These are phyloP conservation scores for Pachyramphus minor DNA, from an alignment of 2,113 vertebrate species.

Conservation along the genomic window DNA sequence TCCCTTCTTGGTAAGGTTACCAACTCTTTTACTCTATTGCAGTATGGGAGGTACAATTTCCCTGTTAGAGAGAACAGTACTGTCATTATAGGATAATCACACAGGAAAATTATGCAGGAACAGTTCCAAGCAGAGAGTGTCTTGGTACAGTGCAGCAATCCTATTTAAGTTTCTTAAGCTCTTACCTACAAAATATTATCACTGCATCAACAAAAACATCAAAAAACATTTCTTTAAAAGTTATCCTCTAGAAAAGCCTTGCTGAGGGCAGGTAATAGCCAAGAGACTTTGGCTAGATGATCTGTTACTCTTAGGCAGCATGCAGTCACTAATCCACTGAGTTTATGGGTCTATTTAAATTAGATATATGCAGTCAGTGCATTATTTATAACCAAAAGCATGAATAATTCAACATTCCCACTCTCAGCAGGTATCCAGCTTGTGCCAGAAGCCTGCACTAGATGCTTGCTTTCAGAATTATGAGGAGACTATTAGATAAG, in stretches of 20 bases:
- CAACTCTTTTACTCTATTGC: neutral
- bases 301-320: conserved; percentile 44
- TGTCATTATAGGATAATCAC: neutral
- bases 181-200: neutral
- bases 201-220: neutral
- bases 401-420: conserved; percentile 68
- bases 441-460: conserved; percentile 21
- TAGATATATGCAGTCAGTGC: conserved; percentile 57
- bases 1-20: neutral
- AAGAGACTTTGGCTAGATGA: conserved; percentile 32
- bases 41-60: neutral
- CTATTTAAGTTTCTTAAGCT: neutral
- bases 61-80: neutral
- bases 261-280: conserved; percentile 7
- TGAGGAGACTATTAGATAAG: neutral
- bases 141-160: neutral
- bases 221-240: neutral
- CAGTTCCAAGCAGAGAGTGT: neutral
- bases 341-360: conserved; percentile 60
- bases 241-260: neutral
- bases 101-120: neutral
- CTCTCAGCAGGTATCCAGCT: conserved; percentile 58
- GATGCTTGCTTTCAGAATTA: neutral
- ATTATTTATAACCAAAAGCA: conserved; percentile 70
- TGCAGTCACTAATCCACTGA: conserved; percentile 50